Conservation (phyloP, 2,797 vertebrate genomes). For the Gallinago nigripennis region DNA sequence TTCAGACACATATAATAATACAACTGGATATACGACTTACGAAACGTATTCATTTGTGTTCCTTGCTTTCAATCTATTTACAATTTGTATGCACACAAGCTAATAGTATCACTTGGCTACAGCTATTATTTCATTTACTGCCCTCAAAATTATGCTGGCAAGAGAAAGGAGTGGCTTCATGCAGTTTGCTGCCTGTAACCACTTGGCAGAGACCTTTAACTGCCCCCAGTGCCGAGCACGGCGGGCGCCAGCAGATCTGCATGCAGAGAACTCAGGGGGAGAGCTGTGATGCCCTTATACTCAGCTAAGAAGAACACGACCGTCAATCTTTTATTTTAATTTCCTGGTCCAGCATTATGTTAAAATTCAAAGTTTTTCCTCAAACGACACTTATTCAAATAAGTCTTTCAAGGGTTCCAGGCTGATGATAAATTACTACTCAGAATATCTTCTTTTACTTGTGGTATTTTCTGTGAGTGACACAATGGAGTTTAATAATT, state of each 20-base stretch:
- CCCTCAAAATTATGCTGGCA: not conserved
- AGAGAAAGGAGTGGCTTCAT: not conserved
- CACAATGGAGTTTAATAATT: not conserved
- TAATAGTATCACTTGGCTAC: not conserved
- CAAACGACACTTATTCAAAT: not conserved
- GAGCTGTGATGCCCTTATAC: not conserved
- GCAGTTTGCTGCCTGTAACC: not conserved
- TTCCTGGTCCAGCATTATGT: not conserved
- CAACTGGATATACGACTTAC: not conserved
- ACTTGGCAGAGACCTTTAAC: not conserved
- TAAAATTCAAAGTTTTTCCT: not conserved
- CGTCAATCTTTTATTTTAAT: not conserved
- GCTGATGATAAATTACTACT: not conserved
- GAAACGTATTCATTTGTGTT: not conserved
- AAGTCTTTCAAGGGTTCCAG: not conserved
- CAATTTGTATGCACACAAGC: constrained; percentile 6
- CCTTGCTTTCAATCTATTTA: not conserved
- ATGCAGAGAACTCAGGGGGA: not conserved
- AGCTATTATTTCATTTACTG: constrained; percentile 56
- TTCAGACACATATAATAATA: not conserved
- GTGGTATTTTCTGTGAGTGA: not conserved
- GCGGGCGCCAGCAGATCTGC: not conserved
- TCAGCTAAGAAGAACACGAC: not conserved
- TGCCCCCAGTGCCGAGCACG: not conserved
- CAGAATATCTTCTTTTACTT: not conserved